Conservation (phyloP, 2,113 vertebrate genomes). For the Procavia capensis region DNA sequence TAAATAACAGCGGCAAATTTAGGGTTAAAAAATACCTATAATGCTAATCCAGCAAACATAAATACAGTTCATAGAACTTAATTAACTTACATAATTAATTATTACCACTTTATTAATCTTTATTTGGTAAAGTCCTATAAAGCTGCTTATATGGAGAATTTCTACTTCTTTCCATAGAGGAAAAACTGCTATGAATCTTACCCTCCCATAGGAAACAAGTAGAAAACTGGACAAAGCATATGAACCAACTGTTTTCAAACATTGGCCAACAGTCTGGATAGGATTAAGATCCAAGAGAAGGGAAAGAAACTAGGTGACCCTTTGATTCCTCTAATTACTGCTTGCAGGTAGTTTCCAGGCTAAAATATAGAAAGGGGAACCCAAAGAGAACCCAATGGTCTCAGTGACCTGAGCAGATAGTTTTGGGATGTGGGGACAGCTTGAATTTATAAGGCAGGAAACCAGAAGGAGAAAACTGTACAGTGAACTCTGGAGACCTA, state of each 20-base stretch:
- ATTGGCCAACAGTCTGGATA: neutral
- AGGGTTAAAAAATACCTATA: neutral
- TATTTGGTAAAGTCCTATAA: neutral
- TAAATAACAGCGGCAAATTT: neutral
- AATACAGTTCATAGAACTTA: neutral
- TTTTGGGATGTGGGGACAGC: neutral
- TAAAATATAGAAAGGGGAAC: neutral
- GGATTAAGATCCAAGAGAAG: neutral
- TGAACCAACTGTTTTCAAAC: neutral
- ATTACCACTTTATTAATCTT: neutral
- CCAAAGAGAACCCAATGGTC: neutral
- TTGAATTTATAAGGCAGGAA: neutral
- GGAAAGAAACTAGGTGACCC: neutral
- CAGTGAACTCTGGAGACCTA: neutral
- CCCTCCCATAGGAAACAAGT: neutral
- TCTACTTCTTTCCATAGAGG: conserved; percentile 13
- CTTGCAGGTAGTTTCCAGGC: neutral
- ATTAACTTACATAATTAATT: neutral
- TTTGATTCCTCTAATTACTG: neutral
- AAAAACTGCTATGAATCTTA: neutral
- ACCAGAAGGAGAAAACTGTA: neutral
- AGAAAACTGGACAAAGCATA: neutral
- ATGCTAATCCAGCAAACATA: neutral
- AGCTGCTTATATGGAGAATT: neutral
- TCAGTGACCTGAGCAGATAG: neutral